Conservation (phyloP, 2,888 invertebrate species). For the Andrena hattorfiana region DNA sequence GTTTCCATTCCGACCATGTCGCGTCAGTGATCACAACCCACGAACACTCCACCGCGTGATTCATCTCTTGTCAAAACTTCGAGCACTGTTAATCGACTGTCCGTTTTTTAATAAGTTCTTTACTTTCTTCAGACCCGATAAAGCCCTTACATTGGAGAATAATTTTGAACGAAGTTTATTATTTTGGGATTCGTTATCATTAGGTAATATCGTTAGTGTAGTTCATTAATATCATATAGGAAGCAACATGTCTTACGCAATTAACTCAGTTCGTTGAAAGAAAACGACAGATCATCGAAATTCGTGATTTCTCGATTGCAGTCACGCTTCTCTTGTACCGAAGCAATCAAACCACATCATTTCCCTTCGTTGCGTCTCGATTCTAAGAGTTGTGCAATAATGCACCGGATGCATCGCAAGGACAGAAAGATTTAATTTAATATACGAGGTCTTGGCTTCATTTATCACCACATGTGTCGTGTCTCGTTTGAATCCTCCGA, state of each 20-base stretch:
- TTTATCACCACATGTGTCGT: background rate
- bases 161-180: no score
- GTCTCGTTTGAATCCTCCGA: no score
- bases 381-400: slow-evolving; percentile 41
- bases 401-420: slow-evolving; percentile 60
- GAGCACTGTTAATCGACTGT: background rate
- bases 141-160: no score
- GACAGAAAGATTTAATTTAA: slow-evolving; percentile 40
- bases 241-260: no score
- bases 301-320: slow-evolving; percentile 26
- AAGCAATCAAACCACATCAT: slow-evolving; percentile 25
- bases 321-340: slow-evolving; percentile 2
- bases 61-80: background rate
- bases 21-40: background rate
- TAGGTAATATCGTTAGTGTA: no score
- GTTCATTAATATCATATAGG: no score
- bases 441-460: background rate
- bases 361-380: slow-evolving; percentile 21
- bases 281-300: background rate
- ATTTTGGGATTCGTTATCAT: no score
- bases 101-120: background rate
- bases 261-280: background rate
- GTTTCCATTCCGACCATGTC: background rate
- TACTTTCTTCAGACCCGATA: background rate
- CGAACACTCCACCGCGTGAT: background rate